Base-by-base conservation (phyloP, 2,888 invertebrate genomes). In the Rutpela maculata region DNA sequence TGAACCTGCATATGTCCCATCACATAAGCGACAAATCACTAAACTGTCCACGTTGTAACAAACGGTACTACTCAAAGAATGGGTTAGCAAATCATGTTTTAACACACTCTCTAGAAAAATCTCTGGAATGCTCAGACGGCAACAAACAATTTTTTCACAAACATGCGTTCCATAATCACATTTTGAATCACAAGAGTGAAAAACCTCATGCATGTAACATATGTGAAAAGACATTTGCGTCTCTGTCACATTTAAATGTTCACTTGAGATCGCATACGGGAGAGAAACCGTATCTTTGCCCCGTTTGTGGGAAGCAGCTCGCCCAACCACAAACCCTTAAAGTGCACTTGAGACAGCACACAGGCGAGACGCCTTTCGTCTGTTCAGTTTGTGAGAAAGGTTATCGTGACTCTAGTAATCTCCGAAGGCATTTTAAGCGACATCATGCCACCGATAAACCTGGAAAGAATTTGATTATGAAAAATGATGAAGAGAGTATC, bases 301-400 rank as follows among this genome's bases (percentile, higher is more conserved):
- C 83, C 18, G 82, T 85, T 59, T 89, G 89, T 77, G 86, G 86
- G 1, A 89, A 89, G 80, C 82, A 83, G 56, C 88, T 88, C 78
- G 88, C 87, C 75, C 88, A 89, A 35, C 86, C 87, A 0, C 88
- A 87, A n/a, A 87, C 87, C 22, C 81, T 89, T 12, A 88, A 84
- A 1, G 88, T 88, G 11, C 89, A 89, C 78, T 87, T 88, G 87
- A 80, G 89, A 26, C 82, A 88, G 35, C 89, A 89, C 78, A 88
- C 87, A 15, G 88, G 88, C 35, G 86, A 88, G 74, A 84, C 84
- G 38, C 87, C 87, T 15, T 88, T 83, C 75, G 70, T 84, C 17
- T 88, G 88, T 79, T 84, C 83, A 0, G 81, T 85, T 17, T 88
- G 88, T 76, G 85, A 86, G 17, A 86, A 84, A 76, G 85, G 85